A percentile compares a stretch with the other conserved stretches of the same genome.
phyloP scores from a whole-genome alignment of 1,140 invertebrate species.

The Ylistrum balloti region DNA sequence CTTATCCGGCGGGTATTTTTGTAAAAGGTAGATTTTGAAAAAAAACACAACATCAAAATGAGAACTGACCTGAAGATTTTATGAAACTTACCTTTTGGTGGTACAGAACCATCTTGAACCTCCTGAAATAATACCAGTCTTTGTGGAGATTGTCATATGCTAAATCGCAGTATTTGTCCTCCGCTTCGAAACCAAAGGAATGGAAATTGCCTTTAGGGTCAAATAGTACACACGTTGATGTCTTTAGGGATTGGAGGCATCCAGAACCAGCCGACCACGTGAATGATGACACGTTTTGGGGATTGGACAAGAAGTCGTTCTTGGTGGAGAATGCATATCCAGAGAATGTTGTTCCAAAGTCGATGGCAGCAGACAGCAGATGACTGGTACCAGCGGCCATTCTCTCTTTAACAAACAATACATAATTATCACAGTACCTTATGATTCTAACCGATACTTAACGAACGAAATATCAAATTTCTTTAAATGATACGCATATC shows the following conservation, averaged over 20 bases:
- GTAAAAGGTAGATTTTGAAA: too few relatives aligned
- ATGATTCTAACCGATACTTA: too few relatives aligned
- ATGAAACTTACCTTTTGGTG: not conserved
- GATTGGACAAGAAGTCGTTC: not conserved
- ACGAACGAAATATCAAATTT: too few relatives aligned
- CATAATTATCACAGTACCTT: too few relatives aligned
- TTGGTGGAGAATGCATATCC: not conserved
- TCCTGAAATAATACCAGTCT: conserved; percentile 28
- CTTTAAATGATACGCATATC: too few relatives aligned
- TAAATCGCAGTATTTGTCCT: not conserved
- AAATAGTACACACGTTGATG: not conserved
- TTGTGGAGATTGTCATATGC: conserved; percentile 23
- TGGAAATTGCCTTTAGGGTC: not conserved
- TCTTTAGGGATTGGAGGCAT: conserved; percentile 1
- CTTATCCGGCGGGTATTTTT: too few relatives aligned
- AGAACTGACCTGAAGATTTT: too few relatives aligned
- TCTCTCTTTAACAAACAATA: not conserved
- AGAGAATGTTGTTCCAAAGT: not conserved
- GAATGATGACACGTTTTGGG: not conserved
- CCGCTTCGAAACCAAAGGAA: conserved; percentile 11
- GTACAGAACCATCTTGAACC: not conserved
- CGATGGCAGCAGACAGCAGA: conserved; percentile 26
- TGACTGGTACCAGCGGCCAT: not conserved
- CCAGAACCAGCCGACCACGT: conserved; percentile 6
- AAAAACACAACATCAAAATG: too few relatives aligned